Evolutionary conservation across 2,888 invertebrate species (phyloP), one percentile per base, ranked within the genome.

Genomic region (Eretmocerus hayati): DNA sequence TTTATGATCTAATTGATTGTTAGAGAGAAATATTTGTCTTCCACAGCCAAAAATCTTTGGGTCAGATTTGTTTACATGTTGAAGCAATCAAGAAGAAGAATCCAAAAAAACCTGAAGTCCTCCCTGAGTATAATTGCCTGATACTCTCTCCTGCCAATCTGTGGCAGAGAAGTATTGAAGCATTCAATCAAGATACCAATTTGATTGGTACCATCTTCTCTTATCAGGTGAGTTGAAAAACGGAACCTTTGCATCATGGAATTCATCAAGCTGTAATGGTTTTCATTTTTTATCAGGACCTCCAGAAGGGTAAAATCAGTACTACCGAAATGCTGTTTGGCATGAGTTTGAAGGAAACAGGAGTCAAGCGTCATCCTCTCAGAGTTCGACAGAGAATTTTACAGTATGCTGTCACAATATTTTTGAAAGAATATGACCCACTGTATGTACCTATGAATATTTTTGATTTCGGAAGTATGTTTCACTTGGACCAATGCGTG

Each of bases 121-220:
- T 96, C 55, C 95, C 96, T 0, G 89, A 94, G 68, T 95, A 91
- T 69, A 88, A 85, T 68, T 96, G 96, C 71, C 77, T 96, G 21
- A 75, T 92, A 32, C 74, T 96, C 8, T 95, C 95, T 1, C 96
- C 95, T 0, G 93, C 92, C 5, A 93, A 91, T 74, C 78, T 96
- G 50, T 96, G 96, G 96, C 84, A 85, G 59, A 86, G 90, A 66
- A 87, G 87, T 68, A 75, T 83, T 23, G 83, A 87, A 61, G 77
- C 81, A 35, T 93, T 90, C 68, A 81, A 84, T 43, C 77, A 84
- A 55, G 92, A 93, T 68, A 77, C 81, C 11, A 85, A 87, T 64
- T 81, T 92, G 56, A 77, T 91, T 54, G 83, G 80, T 58, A 91
- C 90, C 1, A 81, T 92, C 53, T 88, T 85, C 71, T 86, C 82